Percentiles rank a stretch among this genome's conserved stretches.
Conservation (phyloP, 2,113 vertebrate genomes). For the Oriolus oriolus region DNA sequence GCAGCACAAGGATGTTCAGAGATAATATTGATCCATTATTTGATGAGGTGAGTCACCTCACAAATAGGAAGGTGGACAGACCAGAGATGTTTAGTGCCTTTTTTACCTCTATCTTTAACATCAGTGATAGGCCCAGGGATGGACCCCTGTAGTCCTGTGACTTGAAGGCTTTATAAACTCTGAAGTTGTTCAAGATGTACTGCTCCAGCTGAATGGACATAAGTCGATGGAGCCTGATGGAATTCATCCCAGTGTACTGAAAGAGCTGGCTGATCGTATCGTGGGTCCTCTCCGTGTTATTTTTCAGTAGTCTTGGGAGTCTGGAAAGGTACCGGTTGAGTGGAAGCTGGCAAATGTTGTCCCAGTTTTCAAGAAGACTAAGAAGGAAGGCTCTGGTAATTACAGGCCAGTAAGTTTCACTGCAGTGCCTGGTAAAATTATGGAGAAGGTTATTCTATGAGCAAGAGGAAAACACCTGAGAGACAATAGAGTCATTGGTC, state of each 20-base stretch:
- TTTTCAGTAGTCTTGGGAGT: background rate
- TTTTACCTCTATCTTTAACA: background rate
- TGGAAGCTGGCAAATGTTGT: background rate
- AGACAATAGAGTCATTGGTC: background rate
- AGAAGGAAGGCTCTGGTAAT: background rate
- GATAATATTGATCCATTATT: background rate
- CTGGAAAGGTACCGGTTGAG: background rate
- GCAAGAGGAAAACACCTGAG: background rate
- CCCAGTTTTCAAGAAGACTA: background rate
- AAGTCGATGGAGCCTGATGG: background rate
- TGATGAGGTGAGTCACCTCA: background rate
- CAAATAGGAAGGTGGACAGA: background rate
- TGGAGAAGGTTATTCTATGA: background rate
- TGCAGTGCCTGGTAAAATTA: background rate
- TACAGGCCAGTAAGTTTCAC: background rate
- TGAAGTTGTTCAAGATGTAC: background rate
- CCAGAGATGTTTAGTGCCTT: background rate
- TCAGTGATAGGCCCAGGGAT: background rate
- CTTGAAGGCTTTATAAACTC: background rate
- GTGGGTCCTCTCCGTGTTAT: background rate
- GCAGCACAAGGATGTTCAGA: background rate
- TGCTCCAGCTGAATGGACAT: background rate
- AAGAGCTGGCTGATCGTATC: background rate
- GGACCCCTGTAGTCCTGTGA: background rate
- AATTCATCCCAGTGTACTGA: background rate